phyloP scores from a whole-genome alignment of 1,140 invertebrate genomes.

The Drosophila albomicans region DNA sequence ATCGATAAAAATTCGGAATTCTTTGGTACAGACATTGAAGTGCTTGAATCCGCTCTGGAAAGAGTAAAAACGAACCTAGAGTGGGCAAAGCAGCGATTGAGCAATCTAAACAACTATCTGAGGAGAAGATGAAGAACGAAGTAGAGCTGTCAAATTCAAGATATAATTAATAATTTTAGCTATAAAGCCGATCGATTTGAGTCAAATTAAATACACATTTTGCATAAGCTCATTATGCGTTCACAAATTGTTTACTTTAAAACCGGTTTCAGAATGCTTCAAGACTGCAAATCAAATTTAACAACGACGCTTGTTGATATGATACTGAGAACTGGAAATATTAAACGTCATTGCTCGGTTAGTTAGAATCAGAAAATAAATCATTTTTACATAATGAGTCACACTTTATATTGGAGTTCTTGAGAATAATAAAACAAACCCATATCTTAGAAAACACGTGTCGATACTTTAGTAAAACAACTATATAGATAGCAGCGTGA shows the following conservation, averaged over 20 bases:
- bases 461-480: not conserved
- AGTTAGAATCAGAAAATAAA: not conserved
- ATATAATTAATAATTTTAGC: not conserved
- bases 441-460: not conserved
- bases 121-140: not conserved
- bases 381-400: not conserved
- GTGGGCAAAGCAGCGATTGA: not conserved
- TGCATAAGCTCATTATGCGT: not conserved
- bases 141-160: not conserved
- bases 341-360: not conserved
- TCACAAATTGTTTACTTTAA: not conserved
- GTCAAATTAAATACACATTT: not conserved
- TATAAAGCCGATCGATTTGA: not conserved
- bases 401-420: not conserved
- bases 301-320: not conserved
- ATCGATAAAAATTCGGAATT: not conserved
- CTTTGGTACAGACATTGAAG: not conserved
- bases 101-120: not conserved
- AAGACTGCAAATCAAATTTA: not conserved
- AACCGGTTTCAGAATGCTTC: not conserved
- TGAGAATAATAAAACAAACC: not conserved
- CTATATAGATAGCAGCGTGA: too few relatives aligned
- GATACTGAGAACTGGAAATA: not conserved
- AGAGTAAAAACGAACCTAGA: not conserved
- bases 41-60: not conserved